Evolutionary conservation across 2,113 vertebrate genomes (phyloP).

Genomic region (Neomonachus schauinslandi): DNA sequence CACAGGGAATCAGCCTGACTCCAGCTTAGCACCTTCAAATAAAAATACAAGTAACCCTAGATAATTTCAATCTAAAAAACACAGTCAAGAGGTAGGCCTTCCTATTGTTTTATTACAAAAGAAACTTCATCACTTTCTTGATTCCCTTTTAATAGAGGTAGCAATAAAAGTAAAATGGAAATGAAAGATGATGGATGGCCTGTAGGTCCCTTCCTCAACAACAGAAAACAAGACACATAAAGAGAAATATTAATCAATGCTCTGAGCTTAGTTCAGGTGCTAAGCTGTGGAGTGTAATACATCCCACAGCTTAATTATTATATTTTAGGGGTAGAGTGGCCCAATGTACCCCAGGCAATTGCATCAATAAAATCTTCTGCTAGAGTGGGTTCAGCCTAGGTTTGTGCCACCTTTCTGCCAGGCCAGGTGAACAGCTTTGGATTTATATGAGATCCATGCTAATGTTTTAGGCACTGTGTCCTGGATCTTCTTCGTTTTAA

Average conservation of each 20-base stretch:
- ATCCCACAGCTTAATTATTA: constrained; percentile 53
- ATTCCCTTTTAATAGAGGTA: constrained; percentile 64
- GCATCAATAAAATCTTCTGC: constrained; percentile 43
- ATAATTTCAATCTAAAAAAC: constrained; percentile 45
- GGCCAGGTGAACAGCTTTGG: constrained; percentile 52
- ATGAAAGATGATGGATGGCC: constrained; percentile 78
- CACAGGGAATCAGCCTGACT: not conserved
- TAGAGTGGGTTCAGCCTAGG: not conserved
- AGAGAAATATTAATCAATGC: constrained; percentile 69
- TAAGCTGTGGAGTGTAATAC: constrained; percentile 49
- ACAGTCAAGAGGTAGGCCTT: constrained; percentile 28
- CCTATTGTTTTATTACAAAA: constrained; percentile 58
- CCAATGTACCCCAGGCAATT: constrained; percentile 32
- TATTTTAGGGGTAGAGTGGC: constrained; percentile 57
- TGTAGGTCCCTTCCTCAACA: not conserved
- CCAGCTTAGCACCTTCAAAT: constrained; percentile 43
- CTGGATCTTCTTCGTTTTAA: not conserved
- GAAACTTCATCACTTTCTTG: constrained; percentile 55
- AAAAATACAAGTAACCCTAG: constrained; percentile 55
- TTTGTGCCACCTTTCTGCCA: constrained; percentile 12
- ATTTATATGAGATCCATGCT: constrained; percentile 28
- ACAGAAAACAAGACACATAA: constrained; percentile 53
- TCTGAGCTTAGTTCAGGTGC: constrained; percentile 42
- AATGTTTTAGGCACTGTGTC: constrained; percentile 33
- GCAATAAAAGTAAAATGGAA: constrained; percentile 80